Percentiles rank a stretch among this genome's conserved stretches.
These are phyloP conservation scores for Alectura lathami DNA, from an alignment of 2,113 vertebrate species.

Conservation along the genomic window DNA sequence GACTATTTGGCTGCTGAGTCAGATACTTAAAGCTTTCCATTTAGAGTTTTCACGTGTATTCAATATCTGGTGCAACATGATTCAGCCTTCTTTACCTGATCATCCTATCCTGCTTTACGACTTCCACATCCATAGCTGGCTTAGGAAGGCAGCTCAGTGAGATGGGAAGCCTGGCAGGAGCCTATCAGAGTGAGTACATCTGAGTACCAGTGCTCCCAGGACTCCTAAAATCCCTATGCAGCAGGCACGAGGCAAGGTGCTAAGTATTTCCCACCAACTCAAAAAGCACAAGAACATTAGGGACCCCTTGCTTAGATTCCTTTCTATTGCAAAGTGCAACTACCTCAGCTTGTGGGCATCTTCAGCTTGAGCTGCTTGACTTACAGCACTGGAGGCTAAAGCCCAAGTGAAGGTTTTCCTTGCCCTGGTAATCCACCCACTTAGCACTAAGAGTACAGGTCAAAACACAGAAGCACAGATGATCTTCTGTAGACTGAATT, in stretches of 20 bases:
- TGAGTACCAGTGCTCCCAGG: background rate
- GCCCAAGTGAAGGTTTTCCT: background rate
- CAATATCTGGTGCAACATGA: background rate
- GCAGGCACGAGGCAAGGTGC: background rate
- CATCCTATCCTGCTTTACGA: background rate
- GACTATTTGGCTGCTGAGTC: background rate
- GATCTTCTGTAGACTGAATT: background rate
- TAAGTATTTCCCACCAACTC: background rate
- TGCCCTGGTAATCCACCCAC: background rate
- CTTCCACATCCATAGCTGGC: background rate
- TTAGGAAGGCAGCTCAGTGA: background rate
- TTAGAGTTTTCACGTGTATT: background rate
- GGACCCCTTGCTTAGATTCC: background rate
- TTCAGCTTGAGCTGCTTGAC: background rate
- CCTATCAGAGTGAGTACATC: accelerated
- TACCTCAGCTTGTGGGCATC: background rate
- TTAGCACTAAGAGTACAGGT: background rate
- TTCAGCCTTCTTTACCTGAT: background rate
- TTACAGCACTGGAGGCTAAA: background rate
- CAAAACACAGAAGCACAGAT: background rate
- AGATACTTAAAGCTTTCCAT: background rate
- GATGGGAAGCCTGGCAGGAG: background rate
- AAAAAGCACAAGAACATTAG: background rate
- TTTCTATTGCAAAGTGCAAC: background rate
- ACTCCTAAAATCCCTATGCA: background rate